Conservation (phyloP, 2,113 vertebrate species). For the Pithys albifrons region DNA sequence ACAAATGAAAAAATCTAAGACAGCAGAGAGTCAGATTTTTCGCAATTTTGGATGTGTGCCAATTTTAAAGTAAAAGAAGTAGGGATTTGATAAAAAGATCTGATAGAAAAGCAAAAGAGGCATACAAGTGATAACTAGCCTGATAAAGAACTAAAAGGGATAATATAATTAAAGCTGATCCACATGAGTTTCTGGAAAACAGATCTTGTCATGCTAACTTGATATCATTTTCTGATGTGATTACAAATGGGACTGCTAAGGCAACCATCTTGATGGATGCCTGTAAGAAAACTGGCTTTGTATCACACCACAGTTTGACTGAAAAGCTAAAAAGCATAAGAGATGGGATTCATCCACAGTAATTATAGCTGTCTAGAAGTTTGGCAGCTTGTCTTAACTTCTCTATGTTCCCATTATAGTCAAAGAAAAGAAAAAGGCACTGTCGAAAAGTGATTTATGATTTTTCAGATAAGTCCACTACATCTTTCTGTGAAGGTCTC, state of each 20-base stretch:
- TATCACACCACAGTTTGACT: neutral
- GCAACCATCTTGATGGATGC: conserved; percentile 13
- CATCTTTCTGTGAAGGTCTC: neutral
- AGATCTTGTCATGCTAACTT: conserved; percentile 57
- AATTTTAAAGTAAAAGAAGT: conserved; percentile 23
- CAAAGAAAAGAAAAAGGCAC: neutral
- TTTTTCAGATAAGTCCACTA: neutral
- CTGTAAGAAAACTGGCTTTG: neutral
- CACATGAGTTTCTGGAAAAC: conserved; percentile 44
- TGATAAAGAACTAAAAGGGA: conserved; percentile 52
- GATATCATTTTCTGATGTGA: conserved; percentile 56
- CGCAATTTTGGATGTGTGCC: conserved; percentile 14
- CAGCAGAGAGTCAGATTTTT: neutral
- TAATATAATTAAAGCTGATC: conserved; percentile 39
- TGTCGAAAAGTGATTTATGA: neutral
- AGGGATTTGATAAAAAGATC: conserved; percentile 50
- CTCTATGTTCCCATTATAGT: neutral
- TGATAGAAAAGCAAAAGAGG: conserved; percentile 45
- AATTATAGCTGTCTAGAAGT: conserved; percentile 14
- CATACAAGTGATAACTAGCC: conserved; percentile 39
- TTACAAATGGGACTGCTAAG: conserved; percentile 47
- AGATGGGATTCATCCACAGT: neutral
- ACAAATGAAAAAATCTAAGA: neutral
- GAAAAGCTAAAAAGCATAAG: conserved; percentile 15
- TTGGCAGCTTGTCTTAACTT: conserved; percentile 15